Base-by-base conservation (phyloP, 1,140 invertebrate species). In the Aleiodes sp. region DNA sequence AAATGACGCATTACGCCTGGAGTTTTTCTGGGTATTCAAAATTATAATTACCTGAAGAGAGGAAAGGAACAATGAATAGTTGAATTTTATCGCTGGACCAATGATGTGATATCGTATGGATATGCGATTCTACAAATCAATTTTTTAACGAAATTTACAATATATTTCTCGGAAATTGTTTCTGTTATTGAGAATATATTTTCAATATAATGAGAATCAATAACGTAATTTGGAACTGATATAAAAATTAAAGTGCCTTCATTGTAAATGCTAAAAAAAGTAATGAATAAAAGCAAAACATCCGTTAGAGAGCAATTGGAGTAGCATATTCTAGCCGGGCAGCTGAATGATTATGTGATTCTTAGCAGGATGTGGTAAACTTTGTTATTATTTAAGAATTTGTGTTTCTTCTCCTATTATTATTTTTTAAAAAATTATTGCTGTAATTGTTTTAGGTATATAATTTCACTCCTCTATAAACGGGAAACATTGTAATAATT, bases 371-470 rank as follows among this genome's bases (percentile, higher is more conserved):
- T 77, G 74, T 79, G 75, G 76, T 81, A 81, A 77, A 81, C 69
- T 74, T 84, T 82, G 79, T 84, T 83, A 82, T 79, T 80, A 76
- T 83, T 83, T 80, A 81, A 82, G 76, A 80, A 77, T 78, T 75
- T 74, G 73, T 79, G 78, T 80, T 75, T 73, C 73, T 78, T 79
- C 78, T 75, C 78, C 75, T 78, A 75, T 73, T 74, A 76, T 79
- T 78, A 75, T 81, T 80, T 72, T 73, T 81, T 83, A 80, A 66
- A 76, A 26, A 76, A 80, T 43, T 16, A 80, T 72, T 74, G 60
- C 76, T 76, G 46, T 76, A 77, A 77, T 78, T 78, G 72, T 80
- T 80, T 78, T 73, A 72, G 77, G 60, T 70, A 71, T 76, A 29
- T 74, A 75, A 76, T 67, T 29, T n/a, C n/a, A n/a, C n/a, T 65